Percentiles rank a stretch among this genome's conserved stretches.
Evolutionary conservation across 2,888 invertebrate genomes (phyloP).

Genomic region (Formica aserva): DNA sequence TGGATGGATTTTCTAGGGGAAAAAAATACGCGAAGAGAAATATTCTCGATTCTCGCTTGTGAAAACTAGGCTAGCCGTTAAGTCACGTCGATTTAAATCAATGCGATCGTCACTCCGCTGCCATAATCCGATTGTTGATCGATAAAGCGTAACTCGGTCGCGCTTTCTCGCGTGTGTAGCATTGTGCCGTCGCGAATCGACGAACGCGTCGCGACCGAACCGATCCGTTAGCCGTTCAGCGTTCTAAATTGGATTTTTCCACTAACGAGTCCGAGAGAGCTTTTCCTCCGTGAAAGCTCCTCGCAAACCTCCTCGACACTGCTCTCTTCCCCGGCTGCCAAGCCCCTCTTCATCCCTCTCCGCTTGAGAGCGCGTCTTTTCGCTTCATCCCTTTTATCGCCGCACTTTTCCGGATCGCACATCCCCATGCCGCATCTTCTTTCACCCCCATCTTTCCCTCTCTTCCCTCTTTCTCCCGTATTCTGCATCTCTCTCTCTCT

Average conservation of each 20-base stretch:
- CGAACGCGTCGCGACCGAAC: constrained; percentile 26
- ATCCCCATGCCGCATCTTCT: neutral
- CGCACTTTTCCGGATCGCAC: constrained; percentile 41
- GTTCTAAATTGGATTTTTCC: constrained; percentile 78
- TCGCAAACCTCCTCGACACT: constrained; percentile 33
- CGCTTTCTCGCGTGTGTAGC: constrained; percentile 49
- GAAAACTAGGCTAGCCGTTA: neutral
- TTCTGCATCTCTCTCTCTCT: constrained; percentile 36
- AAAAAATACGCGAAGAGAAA: constrained; percentile 21
- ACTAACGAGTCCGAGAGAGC: constrained; percentile 70
- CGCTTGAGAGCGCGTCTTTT: constrained; percentile 20
- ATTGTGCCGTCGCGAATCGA: constrained; percentile 31
- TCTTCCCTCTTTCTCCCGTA: neutral
- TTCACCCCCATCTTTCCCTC: neutral
- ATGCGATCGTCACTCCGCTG: constrained; percentile 45
- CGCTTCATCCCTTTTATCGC: constrained; percentile 34
- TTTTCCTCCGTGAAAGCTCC: constrained; percentile 65
- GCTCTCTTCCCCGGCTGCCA: neutral
- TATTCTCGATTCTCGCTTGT: neutral
- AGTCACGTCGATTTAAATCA: constrained; percentile 58
- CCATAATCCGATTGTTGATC: constrained; percentile 80
- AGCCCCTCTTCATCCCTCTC: neutral
- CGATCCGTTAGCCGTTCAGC: constrained; percentile 70
- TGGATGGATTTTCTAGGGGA: neutral
- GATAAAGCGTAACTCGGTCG: constrained; percentile 66